phyloP scores from a whole-genome alignment of 2,888 invertebrate species.

The Adelognathus sp. region DNA sequence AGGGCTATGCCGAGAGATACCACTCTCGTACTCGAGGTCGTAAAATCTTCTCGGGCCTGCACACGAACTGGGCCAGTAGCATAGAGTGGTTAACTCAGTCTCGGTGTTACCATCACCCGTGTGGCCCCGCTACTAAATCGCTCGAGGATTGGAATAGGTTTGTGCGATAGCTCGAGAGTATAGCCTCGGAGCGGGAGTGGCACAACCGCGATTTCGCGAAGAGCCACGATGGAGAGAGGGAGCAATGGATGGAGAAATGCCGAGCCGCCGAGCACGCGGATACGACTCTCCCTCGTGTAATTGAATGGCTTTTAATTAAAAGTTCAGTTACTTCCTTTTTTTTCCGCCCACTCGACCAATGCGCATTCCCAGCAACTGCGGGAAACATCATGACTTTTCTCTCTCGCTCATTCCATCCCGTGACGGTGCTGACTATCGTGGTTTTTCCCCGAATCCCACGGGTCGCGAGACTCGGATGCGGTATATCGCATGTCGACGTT shows the following conservation, averaged over 20 bases:
- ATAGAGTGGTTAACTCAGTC: neutral
- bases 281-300: constrained; percentile 64
- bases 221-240: constrained; percentile 10
- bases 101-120: constrained; percentile 3
- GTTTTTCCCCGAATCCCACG: constrained; percentile 18
- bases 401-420: constrained; percentile 1
- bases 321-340: constrained; percentile 65
- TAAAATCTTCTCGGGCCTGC: constrained; percentile 68
- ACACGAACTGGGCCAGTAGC: constrained; percentile 52
- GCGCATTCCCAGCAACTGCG: neutral
- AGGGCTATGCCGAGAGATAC: constrained; percentile 29
- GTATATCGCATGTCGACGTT: constrained; percentile 61
- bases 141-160: constrained; percentile 66
- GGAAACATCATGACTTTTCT: constrained; percentile 14
- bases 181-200: constrained; percentile 40
- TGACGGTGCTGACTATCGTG: constrained; percentile 29
- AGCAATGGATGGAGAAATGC: constrained; percentile 49
- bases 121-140: constrained; percentile 45
- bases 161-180: constrained; percentile 43
- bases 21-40: constrained; percentile 59
- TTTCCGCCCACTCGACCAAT: constrained; percentile 14
- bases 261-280: constrained; percentile 54
- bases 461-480: constrained; percentile 28
- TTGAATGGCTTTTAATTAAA: constrained; percentile 76
- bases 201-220: constrained; percentile 50